Base-by-base conservation (phyloP, 2,888 invertebrate species). In the Aethes cnicana region DNA sequence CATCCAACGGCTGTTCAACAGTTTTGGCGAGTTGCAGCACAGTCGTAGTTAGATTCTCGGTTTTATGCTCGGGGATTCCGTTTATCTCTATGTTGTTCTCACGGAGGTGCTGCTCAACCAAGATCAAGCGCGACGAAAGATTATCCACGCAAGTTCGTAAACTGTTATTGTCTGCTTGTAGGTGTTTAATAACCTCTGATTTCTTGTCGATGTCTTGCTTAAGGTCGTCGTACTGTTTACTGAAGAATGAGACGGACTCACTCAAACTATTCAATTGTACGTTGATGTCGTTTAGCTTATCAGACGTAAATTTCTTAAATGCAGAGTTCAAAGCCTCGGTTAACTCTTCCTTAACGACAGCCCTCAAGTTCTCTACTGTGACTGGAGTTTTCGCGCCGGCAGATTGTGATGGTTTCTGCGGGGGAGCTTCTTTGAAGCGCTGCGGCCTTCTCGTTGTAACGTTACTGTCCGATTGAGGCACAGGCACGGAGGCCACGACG, bases 41-140 rank as follows among this genome's bases (percentile, higher is more conserved):
- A n/a, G 26, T 26, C n/a, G 32, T 56, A 0, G 35, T 9, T 8
- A 56, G 26, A 6, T 55, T 61, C 44, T 59, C 63, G 3, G 48
- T 25, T 8, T 42, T 52, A 21, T 58, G 43, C 54, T 63, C 65
- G 0, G 63, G 61, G n/a, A 65, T 16, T 7, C 62, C 54, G 11
- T 56, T 59, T 5, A 66, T 54, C 32, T 63, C 62, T 1, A 63
- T 26, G 14, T 62, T 63, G 14, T 28, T 52, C n/a, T 53, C 56
- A 0, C 61, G 42, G 36, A 50, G 28, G 8, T 59, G 47, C 48
- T 65, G 62, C 41, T 63, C 63, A 2, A 55, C 37, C 6, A 42
- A 21, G n/a, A 26, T 9, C 6, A 62, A 12, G 11, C 61, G 50
- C 4, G 25, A 33, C 1, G 53, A 44, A 3, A 62, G 44, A n/a